phyloP scores from a whole-genome alignment of 2,888 invertebrate species.

The Thelaira solivaga region DNA sequence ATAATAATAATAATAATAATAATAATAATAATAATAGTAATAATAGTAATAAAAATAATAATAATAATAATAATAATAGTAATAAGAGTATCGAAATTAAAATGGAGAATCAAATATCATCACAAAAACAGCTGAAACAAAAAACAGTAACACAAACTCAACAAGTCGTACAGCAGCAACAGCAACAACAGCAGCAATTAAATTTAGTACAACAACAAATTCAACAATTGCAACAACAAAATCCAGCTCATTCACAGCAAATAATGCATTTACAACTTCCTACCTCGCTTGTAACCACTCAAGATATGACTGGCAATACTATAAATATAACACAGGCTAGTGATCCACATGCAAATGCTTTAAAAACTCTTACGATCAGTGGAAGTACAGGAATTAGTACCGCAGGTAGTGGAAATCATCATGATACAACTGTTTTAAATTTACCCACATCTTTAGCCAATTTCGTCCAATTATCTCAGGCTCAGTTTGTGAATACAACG shows the following conservation, averaged over 20 bases:
- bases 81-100: slow-evolving; percentile 27
- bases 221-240: slow-evolving; percentile 65
- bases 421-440: slow-evolving; percentile 72
- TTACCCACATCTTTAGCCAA: slow-evolving; percentile 73
- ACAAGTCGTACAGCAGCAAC: slow-evolving; percentile 51
- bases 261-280: slow-evolving; percentile 75
- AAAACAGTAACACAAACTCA: slow-evolving; percentile 39
- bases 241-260: slow-evolving; percentile 67
- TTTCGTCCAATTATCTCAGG: slow-evolving; percentile 73
- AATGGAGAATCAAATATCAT: slow-evolving; percentile 34
- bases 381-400: slow-evolving; percentile 1
- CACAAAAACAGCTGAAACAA: slow-evolving; percentile 26
- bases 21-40: slow-evolving; percentile 4
- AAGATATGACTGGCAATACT: slow-evolving; percentile 73
- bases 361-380: slow-evolving; percentile 63
- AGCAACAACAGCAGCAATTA: slow-evolving; percentile 51
- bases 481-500: slow-evolving; percentile 73
- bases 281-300: slow-evolving; percentile 68
- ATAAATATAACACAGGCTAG: slow-evolving; percentile 74
- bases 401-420: slow-evolving; percentile 54
- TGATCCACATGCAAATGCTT: slow-evolving; percentile 55
- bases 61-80: slow-evolving; percentile 7
- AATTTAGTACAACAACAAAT: slow-evolving; percentile 63
- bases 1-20: slow-evolving; percentile 19
- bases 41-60: slow-evolving; percentile 52